Conservation (phyloP, 2,888 invertebrate species). For the Mesochorus sp. region DNA sequence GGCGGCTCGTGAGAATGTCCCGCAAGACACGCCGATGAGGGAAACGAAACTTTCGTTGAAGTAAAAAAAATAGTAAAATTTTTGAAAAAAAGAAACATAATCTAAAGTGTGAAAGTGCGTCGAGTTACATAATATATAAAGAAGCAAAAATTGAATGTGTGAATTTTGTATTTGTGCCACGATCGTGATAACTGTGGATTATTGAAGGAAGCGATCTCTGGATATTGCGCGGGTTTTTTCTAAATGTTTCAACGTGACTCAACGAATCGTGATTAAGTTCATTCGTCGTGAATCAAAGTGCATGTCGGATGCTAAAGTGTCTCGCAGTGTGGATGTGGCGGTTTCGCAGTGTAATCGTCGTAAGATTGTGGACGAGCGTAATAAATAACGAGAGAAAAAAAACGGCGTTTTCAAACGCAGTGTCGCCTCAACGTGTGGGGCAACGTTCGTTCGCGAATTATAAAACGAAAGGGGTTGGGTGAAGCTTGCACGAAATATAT, state of each 20-base stretch:
- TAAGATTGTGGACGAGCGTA: constrained; percentile 71
- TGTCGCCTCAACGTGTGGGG: constrained; percentile 59
- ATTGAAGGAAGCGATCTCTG: constrained; percentile 31
- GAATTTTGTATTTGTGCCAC: constrained; percentile 16
- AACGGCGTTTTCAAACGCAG: constrained; percentile 65
- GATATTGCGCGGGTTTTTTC: no score
- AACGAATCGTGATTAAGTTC: background rate
- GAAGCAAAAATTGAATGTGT: background rate
- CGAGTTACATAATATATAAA: no score
- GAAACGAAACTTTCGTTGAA: background rate
- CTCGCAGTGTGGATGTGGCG: constrained; percentile 72
- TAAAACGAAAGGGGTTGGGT: background rate
- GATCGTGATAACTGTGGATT: constrained; percentile 29
- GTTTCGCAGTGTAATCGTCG: constrained; percentile 68
- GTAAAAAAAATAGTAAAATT: background rate
- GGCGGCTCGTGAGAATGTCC: constrained; percentile 33
- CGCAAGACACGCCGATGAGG: background rate
- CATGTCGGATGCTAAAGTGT: constrained; percentile 21
- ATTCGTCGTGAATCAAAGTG: background rate
- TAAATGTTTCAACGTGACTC: constrained; percentile 6
- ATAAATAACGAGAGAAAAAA: constrained; percentile 47
- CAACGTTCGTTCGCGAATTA: background rate
- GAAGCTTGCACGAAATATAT: no score
- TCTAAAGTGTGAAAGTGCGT: background rate
- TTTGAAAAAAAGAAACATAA: background rate